These are phyloP conservation scores for Trididemnum clinides DNA, from an alignment of 23 tunicate species.

Conservation along the genomic window DNA sequence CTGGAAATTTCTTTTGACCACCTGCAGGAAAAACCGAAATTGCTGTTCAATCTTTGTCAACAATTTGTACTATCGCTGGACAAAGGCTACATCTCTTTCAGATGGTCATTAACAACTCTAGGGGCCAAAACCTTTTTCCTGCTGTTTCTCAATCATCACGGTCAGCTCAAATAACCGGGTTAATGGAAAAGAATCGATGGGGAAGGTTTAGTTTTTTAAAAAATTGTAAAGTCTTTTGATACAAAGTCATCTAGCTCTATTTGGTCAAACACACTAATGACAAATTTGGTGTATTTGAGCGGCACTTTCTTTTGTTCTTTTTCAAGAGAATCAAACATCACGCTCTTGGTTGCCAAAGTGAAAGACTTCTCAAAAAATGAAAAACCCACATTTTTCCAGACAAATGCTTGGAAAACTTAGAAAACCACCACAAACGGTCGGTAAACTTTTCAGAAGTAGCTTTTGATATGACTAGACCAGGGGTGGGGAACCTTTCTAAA, in stretches of 20 bases:
- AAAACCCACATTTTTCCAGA: neutral
- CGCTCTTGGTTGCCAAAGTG: neutral
- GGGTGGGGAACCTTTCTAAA: too few relatives aligned
- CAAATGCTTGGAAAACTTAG: too few relatives aligned
- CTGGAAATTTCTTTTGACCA: neutral
- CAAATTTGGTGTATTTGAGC: neutral
- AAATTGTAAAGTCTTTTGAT: neutral
- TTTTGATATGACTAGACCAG: too few relatives aligned
- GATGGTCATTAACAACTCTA: neutral
- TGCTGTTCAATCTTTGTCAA: neutral
- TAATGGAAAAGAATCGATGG: neutral
- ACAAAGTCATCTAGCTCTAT: neutral
- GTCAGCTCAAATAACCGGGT: neutral
- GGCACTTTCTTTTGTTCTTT: neutral
- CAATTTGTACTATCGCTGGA: neutral
- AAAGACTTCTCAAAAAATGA: neutral
- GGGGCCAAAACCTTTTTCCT: neutral
- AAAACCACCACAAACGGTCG: neutral
- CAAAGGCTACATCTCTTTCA: neutral
- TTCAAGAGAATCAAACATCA: neutral
- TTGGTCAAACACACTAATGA: neutral
- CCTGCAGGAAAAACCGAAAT: neutral
- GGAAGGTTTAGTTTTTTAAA: neutral
- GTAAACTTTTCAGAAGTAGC: neutral
- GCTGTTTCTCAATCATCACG: neutral